Conservation (phyloP, 2,888 invertebrate genomes). For the Lymantria monacha region DNA sequence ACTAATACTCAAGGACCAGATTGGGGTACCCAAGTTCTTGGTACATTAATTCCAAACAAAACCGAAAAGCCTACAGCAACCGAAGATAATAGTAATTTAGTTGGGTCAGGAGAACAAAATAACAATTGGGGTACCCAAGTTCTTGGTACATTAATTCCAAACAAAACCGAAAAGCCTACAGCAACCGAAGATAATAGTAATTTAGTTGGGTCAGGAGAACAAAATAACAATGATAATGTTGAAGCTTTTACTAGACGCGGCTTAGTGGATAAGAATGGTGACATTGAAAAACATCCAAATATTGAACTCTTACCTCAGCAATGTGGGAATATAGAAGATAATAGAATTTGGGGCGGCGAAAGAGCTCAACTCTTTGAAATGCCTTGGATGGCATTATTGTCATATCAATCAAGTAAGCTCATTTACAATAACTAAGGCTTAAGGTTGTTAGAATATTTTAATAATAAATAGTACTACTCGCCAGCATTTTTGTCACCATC, state of each 20-base stretch:
- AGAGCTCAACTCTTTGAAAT: conserved; percentile 84
- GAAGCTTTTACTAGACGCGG: conserved; percentile 20
- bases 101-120: conserved; percentile 1
- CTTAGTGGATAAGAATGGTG: conserved; percentile 8
- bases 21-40: not conserved
- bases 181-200: conserved; percentile 5
- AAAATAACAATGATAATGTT: conserved; percentile 2
- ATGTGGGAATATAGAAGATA: conserved; percentile 81
- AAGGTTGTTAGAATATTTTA: not conserved
- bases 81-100: conserved; percentile 4
- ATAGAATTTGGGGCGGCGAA: conserved; percentile 84
- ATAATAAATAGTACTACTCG: too few relatives aligned
- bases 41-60: not conserved
- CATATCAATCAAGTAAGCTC: conserved; percentile 73
- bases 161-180: not conserved
- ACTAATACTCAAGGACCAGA: not conserved
- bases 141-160: not conserved
- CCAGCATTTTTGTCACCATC: too few relatives aligned
- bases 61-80: not conserved
- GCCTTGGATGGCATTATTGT: conserved; percentile 90
- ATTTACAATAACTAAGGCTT: not conserved
- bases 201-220: conserved; percentile 1
- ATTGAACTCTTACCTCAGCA: conserved; percentile 45
- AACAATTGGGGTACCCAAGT: not conserved
- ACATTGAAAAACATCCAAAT: conserved; percentile 34